These are phyloP conservation scores for Malaclemys terrapin DNA, from an alignment of 2,113 vertebrate species.

Conservation along the genomic window DNA sequence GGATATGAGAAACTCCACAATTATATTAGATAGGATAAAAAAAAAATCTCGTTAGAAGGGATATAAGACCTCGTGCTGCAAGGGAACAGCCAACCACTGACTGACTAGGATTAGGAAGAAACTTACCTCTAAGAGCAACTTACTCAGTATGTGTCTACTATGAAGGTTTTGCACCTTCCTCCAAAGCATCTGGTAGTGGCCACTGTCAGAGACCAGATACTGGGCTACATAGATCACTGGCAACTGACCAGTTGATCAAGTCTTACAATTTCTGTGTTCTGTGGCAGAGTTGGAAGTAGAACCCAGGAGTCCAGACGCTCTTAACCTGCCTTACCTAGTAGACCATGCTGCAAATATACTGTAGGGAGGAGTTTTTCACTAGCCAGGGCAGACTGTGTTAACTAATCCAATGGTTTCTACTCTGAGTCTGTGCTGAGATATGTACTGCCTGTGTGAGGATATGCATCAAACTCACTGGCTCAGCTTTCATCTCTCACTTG, in stretches of 20 bases:
- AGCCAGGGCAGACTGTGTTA: neutral
- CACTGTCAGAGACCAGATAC: neutral
- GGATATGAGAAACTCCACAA: neutral
- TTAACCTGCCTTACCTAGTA: neutral
- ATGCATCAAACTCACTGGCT: rapidly evolving
- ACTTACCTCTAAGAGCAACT: neutral
- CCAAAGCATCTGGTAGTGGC: neutral
- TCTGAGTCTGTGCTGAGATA: neutral
- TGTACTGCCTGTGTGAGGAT: neutral
- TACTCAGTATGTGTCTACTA: neutral
- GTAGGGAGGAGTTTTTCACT: neutral
- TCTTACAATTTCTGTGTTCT: neutral
- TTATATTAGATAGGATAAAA: neutral
- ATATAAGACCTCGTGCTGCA: neutral
- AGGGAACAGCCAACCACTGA: neutral
- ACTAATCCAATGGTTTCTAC: neutral
- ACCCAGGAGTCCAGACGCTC: neutral
- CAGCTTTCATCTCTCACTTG: constrained; percentile 28
- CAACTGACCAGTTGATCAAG: neutral
- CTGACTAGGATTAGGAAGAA: neutral
- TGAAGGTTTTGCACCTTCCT: neutral
- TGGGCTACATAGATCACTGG: neutral
- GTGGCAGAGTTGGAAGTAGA: neutral
- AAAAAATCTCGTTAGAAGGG: neutral
- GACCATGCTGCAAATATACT: neutral